phyloP scores from a whole-genome alignment of 2,888 invertebrate species.

The Tholera decimalis region DNA sequence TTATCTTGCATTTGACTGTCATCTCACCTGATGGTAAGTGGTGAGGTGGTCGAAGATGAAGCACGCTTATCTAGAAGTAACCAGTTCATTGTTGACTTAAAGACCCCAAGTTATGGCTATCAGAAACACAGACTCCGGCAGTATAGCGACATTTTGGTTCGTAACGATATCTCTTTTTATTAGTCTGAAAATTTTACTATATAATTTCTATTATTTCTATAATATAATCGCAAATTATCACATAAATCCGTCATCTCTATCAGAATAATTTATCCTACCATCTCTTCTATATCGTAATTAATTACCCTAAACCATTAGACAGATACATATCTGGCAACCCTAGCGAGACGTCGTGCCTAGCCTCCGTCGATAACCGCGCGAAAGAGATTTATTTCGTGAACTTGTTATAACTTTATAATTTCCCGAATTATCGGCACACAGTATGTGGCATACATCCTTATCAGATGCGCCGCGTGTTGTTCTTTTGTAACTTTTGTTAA shows the following conservation, averaged over 20 bases:
- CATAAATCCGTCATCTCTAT: conserved; percentile 16
- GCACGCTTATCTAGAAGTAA: too few species aligned
- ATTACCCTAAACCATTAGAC: conserved; percentile 59
- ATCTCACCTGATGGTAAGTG: too few species aligned
- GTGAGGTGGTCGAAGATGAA: too few species aligned
- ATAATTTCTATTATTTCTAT: too few species aligned
- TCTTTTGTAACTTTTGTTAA: conserved; percentile 65
- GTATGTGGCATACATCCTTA: conserved; percentile 76
- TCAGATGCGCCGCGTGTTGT: conserved; percentile 67
- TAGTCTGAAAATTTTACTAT: too few species aligned
- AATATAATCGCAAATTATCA: too few species aligned
- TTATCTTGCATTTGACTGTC: too few species aligned
- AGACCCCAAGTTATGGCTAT: too few species aligned
- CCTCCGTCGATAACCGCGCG: conserved; percentile 82
- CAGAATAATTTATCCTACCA: conserved; percentile 36
- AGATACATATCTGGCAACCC: conserved; percentile 74
- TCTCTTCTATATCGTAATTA: conserved; percentile 51
- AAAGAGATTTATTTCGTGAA: conserved; percentile 87
- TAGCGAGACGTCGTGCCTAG: conserved; percentile 72
- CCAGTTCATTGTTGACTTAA: too few species aligned
- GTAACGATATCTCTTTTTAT: too few species aligned
- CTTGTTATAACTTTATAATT: conserved; percentile 90
- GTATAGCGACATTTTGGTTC: background rate
- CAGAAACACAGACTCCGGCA: too few species aligned
- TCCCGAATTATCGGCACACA: conserved; percentile 84